Evolutionary conservation across 2,888 invertebrate species (phyloP).

Genomic region (Hydroisotoma schaefferi): DNA sequence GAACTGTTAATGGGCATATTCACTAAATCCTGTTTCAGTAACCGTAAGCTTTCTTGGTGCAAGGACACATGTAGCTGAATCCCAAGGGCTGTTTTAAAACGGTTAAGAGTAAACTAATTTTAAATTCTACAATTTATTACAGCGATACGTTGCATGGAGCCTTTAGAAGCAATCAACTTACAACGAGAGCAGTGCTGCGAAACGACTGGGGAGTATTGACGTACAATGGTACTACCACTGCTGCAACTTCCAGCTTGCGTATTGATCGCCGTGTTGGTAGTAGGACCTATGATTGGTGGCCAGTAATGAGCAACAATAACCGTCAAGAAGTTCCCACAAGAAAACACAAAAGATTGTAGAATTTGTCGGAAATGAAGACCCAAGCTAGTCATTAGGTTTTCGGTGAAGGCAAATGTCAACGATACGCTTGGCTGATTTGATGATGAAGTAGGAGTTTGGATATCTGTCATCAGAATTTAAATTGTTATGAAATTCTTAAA

Average conservation of each 20-base stretch:
- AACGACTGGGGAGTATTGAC: conserved; percentile 19
- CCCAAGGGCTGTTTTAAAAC: neutral
- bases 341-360: conserved; percentile 7
- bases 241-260: neutral
- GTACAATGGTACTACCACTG: neutral
- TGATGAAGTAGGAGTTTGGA: too few relatives aligned
- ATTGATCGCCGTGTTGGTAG: neutral
- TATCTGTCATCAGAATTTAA: too few relatives aligned
- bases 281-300: neutral
- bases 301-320: conserved; percentile 12
- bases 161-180: too few relatives aligned
- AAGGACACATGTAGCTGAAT: neutral
- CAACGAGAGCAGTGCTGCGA: neutral
- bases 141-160: too few relatives aligned
- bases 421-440: too few relatives aligned
- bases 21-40: conserved; percentile 16
- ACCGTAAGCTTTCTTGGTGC: neutral
- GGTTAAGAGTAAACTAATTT: neutral
- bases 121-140: neutral
- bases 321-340: conserved; percentile 24
- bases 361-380: conserved; percentile 16
- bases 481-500: too few relatives aligned
- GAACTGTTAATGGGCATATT: conserved; percentile 10
- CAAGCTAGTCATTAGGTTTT: conserved; percentile 12
- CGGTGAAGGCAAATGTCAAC: neutral